phyloP scores from a whole-genome alignment of 2,797 vertebrate species.

The Squalus acanthias region DNA sequence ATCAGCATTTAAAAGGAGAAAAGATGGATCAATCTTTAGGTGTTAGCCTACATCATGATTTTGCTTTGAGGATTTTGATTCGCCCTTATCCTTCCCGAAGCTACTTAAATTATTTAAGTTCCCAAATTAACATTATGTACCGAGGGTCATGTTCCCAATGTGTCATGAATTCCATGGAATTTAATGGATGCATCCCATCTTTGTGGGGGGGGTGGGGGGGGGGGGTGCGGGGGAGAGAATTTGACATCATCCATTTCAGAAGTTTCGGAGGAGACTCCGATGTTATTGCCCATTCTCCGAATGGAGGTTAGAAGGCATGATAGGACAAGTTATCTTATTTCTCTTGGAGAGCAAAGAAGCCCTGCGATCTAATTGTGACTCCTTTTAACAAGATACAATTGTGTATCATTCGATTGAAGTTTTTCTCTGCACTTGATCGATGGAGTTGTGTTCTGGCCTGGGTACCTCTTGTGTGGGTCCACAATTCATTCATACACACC shows the following conservation, averaged over 20 bases:
- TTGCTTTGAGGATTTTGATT: background rate
- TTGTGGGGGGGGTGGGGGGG: background rate
- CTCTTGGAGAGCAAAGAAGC: background rate
- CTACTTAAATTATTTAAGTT: background rate
- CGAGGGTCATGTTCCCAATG: too few species aligned
- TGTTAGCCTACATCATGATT: background rate
- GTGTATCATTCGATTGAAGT: background rate
- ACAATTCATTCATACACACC: constrained; percentile 11
- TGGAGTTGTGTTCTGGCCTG: background rate
- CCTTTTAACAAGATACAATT: background rate
- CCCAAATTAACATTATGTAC: background rate
- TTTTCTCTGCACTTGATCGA: background rate
- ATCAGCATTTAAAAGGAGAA: background rate
- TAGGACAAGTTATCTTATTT: background rate
- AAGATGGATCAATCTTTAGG: background rate
- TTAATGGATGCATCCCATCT: background rate
- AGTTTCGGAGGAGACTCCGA: background rate
- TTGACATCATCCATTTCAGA: too few species aligned
- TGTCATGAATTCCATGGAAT: background rate
- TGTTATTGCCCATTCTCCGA: background rate
- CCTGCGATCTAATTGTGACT: background rate
- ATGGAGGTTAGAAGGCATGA: background rate
- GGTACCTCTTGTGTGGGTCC: background rate
- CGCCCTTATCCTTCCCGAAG: background rate
- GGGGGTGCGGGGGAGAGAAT: background rate